A percentile compares a stretch with the other conserved stretches of the same genome.
Conservation (phyloP, 2,888 invertebrate genomes). For the Netelia fuscicornis region DNA sequence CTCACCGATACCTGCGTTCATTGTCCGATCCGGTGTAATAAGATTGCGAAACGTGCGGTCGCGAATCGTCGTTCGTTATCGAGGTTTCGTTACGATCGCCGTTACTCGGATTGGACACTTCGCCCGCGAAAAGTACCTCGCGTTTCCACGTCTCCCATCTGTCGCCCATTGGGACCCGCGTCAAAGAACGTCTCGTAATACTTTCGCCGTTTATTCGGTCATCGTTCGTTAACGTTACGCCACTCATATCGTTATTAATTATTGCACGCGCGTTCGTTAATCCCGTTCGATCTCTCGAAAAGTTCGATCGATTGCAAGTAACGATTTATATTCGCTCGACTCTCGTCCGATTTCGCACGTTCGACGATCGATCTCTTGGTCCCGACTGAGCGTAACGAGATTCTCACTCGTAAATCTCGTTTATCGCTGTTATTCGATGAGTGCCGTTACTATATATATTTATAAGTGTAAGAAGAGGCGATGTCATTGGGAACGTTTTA, state of each 20-base stretch:
- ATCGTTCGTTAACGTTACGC: not conserved
- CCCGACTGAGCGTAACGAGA: constrained; percentile 44
- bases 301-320: not conserved
- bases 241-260: constrained; percentile 5
- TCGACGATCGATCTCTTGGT: constrained; percentile 41
- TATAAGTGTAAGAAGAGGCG: constrained; percentile 29
- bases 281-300: not conserved
- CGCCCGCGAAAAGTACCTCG: constrained; percentile 58
- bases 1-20: constrained; percentile 59
- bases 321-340: not conserved
- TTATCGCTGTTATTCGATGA: constrained; percentile 50
- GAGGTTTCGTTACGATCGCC: constrained; percentile 46
- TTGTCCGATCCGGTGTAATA: constrained; percentile 28
- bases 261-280: not conserved
- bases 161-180: constrained; percentile 60
- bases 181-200: constrained; percentile 34
- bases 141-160: constrained; percentile 69
- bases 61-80: constrained; percentile 24
- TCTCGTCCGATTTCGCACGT: constrained; percentile 36
- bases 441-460: constrained; percentile 18
- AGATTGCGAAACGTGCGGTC: constrained; percentile 10
- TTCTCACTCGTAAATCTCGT: constrained; percentile 40
- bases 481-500: constrained; percentile 31
- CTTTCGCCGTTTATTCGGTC: constrained; percentile 13
- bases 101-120: constrained; percentile 32